Evolutionary conservation across 2,888 invertebrate genomes (phyloP).

Genomic region (Onthophagus sagittarius): DNA sequence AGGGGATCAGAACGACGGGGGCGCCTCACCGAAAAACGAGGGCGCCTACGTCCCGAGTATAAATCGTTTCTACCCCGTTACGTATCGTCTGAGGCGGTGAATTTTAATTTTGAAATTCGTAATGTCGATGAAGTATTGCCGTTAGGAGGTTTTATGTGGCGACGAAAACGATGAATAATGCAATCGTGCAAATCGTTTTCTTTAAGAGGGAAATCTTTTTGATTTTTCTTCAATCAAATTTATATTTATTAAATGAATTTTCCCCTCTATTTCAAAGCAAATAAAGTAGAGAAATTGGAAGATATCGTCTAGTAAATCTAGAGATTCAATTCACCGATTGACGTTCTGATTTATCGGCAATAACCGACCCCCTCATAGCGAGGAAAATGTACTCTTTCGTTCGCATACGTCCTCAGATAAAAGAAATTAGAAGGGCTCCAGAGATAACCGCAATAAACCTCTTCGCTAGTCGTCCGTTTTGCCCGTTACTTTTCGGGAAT

Average conservation of each 20-base stretch:
- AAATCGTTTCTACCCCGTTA: neutral
- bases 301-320: neutral
- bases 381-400: neutral
- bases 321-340: neutral
- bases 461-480: neutral
- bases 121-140: neutral
- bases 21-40: neutral
- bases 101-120: neutral
- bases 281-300: neutral
- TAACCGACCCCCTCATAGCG: neutral
- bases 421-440: neutral
- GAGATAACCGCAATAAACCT: constrained; percentile 9
- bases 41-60: neutral
- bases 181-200: neutral
- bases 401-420: neutral
- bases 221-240: neutral
- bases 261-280: neutral
- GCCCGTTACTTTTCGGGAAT: neutral
- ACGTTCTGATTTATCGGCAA: neutral
- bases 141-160: neutral
- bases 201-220: neutral
- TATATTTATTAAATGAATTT: neutral
- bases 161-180: neutral
- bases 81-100: neutral
- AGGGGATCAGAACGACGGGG: neutral